Evolutionary conservation across 2,113 vertebrate species (phyloP), one percentile per base, ranked within the genome.

Genomic region (Charina bottae): DNA sequence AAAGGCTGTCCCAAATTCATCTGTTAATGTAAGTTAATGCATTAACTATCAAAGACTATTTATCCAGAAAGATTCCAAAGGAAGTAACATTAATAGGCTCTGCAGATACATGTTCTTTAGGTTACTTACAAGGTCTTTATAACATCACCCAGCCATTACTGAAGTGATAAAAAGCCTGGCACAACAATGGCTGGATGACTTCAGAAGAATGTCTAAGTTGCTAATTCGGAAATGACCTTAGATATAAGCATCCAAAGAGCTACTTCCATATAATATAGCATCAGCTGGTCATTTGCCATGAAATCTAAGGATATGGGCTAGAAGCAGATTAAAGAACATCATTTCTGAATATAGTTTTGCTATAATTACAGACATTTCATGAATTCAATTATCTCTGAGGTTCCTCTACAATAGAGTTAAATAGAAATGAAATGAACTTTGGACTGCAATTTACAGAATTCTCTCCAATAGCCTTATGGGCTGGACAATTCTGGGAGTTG

Each of bases 1-100:
- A 0, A 97, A 97, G 12, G 0, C 78, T 88, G 95, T 96, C 62
- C 97, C 97, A 0, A 96, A 97, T 59, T 97, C 97, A 0, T 98
- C 97, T 97, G 90, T 0, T 2, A 83, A 54, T 56, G 10, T 23
- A 17, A 24, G 4, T 5, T 24, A 85, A 59, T 13, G 15, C 15
- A 26, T 64, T 33, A 60, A n/a, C 28, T n/a, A 19, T 5, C 8
- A 13, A 3, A 24, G 21, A 12, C 15, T 10, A 24, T 6, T 10
- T n/a, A 0, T 12, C 17, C 72, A 37, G 37, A 78, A 42, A 78
- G 72, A 42, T 42, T 42, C 17, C 72, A 78, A 78, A 78, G 24
- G 6, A 37, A 7, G 26, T 37, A 46, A 15, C 46, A 21, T 4
- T 60, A 2, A 53, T 46, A 0, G n/a, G 46, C 9, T 53, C 46